Conservation (phyloP, 2,797 vertebrate species). For the Enteromius treurensis region DNA sequence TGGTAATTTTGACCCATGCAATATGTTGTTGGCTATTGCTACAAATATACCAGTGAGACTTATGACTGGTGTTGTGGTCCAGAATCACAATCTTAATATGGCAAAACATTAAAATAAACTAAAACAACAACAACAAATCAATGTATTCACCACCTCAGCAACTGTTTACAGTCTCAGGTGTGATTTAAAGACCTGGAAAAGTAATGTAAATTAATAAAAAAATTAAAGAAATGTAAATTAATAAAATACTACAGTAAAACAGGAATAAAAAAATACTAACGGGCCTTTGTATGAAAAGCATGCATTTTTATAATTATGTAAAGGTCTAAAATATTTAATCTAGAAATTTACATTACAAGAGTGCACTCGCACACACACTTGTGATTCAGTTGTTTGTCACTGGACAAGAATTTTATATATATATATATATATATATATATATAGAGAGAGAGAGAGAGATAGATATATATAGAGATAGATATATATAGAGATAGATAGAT, state of each 20-base stretch:
- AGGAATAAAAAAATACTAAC: not conserved
- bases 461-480: too few relatives aligned
- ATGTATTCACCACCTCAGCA: not conserved
- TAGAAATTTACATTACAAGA: not conserved
- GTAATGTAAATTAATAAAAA: not conserved
- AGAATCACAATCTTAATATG: too few relatives aligned
- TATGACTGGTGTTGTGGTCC: too few relatives aligned
- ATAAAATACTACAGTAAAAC: not conserved
- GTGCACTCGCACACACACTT: too few relatives aligned
- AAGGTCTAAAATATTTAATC: not conserved
- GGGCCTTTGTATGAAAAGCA: not conserved
- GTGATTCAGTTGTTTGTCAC: too few relatives aligned
- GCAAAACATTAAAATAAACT: not conserved
- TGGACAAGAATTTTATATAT: too few relatives aligned
- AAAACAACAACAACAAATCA: not conserved
- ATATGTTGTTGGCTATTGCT: too few relatives aligned
- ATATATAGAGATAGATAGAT: too few relatives aligned
- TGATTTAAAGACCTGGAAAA: not conserved
- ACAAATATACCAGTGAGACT: too few relatives aligned
- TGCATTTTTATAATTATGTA: not conserved
- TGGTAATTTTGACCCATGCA: too few relatives aligned
- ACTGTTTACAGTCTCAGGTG: not conserved
- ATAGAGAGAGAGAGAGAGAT: too few relatives aligned
- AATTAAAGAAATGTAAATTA: not conserved
- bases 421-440: too few relatives aligned